Evolutionary conservation across 2,888 invertebrate species (phyloP), one percentile per base, ranked within the genome.

Genomic region (Nysson spinosus): DNA sequence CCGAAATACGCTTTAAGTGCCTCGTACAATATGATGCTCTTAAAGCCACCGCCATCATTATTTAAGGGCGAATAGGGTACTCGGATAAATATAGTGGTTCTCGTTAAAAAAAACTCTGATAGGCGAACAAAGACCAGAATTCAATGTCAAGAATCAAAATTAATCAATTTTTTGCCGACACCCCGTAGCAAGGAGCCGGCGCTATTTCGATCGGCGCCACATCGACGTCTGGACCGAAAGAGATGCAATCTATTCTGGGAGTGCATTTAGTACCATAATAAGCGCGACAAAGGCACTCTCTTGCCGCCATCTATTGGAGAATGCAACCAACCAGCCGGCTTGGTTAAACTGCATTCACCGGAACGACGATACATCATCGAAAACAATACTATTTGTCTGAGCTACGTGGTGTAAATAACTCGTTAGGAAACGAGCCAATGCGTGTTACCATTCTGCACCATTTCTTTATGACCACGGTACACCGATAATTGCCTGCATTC

Each of bases 201-300:
- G 78, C 78, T 83, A 85, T 84, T 84, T 83, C 75, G 74, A 83
- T 82, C 80, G 78, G 68, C 76, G 79, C 73, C 68, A 63, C 63
- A 51, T 62, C 55, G 51, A 52, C 70, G 81, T 83, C 81, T 85
- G 82, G 82, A 84, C 80, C 72, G 64, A 60, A 74, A 50, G 57
- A 60, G 69, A n/a, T n/a, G n/a, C n/a, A n/a, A n/a, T n/a, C 77
- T 84, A 84, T 84, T 84, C 76, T 80, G 61, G 75, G 72, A 67
- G 49, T 35, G 32, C 49, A 72, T 62, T 81, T 71, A 58, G 71
- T 75, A 72, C 69, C 80, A 75, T 75, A 82, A 82, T 72, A 74
- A 79, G 72, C 56, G 60, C 55, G 54, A 64, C 65, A 70, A 75
- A 71, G 61, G 47, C 66, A 62, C 69, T 66, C 72, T 34, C 30